Evolutionary conservation across 2,113 vertebrate species (phyloP), one percentile per base, ranked within the genome.

Genomic region (Corythaixoides concolor): DNA sequence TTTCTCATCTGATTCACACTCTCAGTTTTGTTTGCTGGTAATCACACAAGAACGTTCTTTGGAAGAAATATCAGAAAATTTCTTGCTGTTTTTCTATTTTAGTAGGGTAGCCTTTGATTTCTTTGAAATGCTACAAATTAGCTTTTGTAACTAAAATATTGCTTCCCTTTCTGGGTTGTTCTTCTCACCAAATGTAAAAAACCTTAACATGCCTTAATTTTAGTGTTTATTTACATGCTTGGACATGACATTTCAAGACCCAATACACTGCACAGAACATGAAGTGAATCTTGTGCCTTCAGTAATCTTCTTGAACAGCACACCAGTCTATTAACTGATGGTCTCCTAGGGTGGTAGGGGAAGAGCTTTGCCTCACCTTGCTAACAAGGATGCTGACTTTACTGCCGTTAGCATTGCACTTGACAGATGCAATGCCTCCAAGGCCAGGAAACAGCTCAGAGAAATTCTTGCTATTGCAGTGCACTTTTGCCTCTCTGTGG

Each of bases 401-500:
- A 97, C 93, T 99, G 83, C 99, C 99, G 3, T 95, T 99, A 90
- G 98, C 97, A 1, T 98, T 99, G 95, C 99, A 99, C 72, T 99
- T 99, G 75, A 99, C 98, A 3, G 99, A 99, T 6, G 96, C 90
- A 72, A 99, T 97, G 77, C 97, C 97, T 22, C 98, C 98, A 1
- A 98, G 35, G 50, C 97, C 98, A 16, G 98, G 98, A 88, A 99
- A 98, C 59, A 99, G 97, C 35, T 99, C 98, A 0, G 94, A 95
- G 95, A 99, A 95, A 95, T 97, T 99, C 97, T 98, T 99, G 78
- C 98, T 98, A 85, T 80, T 96, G 77, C 99, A 99, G 96, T 99
- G 98, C 35, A 98, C 98, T 97, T 99, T 99, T 35, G 99, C 99
- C 90, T 99, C 99, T 96, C 99, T 99, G 96, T 33, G 67, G 59